Evolutionary conservation across 2,797 vertebrate species (phyloP).

Genomic region (Lacerta bilineata): DNA sequence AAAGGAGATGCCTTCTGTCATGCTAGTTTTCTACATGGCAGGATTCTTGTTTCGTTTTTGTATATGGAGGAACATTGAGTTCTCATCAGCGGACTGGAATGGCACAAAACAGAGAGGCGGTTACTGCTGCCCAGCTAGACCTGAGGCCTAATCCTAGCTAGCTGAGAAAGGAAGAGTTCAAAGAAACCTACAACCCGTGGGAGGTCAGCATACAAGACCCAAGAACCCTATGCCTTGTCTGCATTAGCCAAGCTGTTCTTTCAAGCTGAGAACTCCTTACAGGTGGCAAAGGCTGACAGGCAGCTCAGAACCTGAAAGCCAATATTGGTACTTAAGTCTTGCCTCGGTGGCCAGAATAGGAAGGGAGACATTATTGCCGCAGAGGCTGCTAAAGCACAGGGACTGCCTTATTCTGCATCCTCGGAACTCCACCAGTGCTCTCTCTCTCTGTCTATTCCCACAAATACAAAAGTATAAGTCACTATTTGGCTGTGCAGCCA

Average conservation of each 20-base stretch:
- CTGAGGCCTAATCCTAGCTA: background rate
- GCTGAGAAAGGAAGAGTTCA: background rate
- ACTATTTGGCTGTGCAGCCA: fast-evolving
- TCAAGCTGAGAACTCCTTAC: background rate
- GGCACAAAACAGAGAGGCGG: background rate
- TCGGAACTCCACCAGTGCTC: background rate
- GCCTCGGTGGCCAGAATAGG: slow-evolving; percentile 4
- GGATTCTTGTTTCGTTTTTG: background rate
- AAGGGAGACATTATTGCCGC: background rate
- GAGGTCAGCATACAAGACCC: too few relatives aligned
- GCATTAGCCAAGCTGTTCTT: background rate
- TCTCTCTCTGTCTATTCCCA: background rate
- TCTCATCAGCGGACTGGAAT: background rate
- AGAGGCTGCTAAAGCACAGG: fast-evolving
- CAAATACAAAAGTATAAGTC: fast-evolving
- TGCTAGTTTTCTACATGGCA: background rate
- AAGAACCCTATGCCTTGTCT: background rate
- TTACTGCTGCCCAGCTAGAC: background rate
- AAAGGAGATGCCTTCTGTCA: background rate
- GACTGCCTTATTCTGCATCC: background rate
- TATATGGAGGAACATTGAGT: background rate
- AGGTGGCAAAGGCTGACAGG: background rate
- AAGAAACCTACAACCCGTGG: too few relatives aligned
- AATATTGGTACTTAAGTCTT: background rate
- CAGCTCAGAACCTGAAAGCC: background rate